These are phyloP conservation scores for Bovichtus variegatus DNA, from an alignment of 2,797 vertebrate species.

Conservation along the genomic window DNA sequence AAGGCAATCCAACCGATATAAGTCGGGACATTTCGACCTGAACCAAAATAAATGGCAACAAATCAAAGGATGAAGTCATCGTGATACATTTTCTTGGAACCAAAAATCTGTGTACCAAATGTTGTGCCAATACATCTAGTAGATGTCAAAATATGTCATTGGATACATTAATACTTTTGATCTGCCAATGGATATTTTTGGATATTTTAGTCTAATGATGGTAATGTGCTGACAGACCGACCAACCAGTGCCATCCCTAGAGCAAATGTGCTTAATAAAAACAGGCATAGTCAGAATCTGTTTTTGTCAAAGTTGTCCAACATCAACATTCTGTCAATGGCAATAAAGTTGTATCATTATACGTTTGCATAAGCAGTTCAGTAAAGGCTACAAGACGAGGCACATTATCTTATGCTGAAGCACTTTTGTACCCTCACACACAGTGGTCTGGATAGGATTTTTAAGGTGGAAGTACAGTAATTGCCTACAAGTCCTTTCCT, in stretches of 20 bases:
- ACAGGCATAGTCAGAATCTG: no score
- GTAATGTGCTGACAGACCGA: neutral
- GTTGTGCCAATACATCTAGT: no score
- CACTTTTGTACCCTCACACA: neutral
- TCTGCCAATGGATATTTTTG: neutral
- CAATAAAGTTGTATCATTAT: neutral
- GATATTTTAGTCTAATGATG: no score
- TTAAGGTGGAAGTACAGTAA: constrained; percentile 17
- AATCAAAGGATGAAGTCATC: no score
- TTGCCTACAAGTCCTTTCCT: constrained; percentile 41
- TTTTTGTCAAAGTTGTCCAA: no score
- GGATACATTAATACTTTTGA: neutral
- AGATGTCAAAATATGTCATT: neutral
- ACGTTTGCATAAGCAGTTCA: neutral
- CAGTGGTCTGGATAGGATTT: neutral
- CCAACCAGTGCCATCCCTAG: neutral
- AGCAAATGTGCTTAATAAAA: no score
- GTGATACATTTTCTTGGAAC: neutral
- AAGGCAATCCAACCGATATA: no score
- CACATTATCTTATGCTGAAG: neutral
- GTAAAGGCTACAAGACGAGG: neutral
- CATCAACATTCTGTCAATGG: no score
- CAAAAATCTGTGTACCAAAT: neutral
- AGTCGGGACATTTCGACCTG: neutral
- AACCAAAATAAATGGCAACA: no score